These are phyloP conservation scores for Ashinkailepas kermadecensis DNA, from an alignment of 2,888 invertebrate genomes.

Conservation along the genomic window DNA sequence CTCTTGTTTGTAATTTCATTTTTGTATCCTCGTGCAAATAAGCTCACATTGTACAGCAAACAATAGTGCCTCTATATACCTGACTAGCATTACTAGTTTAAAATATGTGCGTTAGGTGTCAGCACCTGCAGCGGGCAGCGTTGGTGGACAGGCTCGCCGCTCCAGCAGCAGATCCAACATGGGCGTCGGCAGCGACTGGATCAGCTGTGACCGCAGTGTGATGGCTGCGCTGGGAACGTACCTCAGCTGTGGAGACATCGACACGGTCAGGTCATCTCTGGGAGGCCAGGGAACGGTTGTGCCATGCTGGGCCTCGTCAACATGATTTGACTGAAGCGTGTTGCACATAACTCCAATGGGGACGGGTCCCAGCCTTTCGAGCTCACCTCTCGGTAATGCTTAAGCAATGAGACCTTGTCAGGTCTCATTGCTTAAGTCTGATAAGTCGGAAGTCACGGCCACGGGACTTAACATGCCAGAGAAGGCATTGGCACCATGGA, in stretches of 20 bases:
- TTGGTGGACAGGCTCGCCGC: constrained; percentile 30
- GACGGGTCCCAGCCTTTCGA: not conserved
- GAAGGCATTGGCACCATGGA: too few species aligned
- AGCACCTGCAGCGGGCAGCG: not conserved
- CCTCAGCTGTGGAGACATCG: constrained; percentile 32
- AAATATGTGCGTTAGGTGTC: not conserved
- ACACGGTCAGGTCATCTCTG: too few species aligned
- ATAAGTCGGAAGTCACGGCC: too few species aligned
- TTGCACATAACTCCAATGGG: not conserved
- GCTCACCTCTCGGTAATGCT: too few species aligned
- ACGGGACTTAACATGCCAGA: too few species aligned
- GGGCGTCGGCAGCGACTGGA: constrained; percentile 36
- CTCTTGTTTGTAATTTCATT: not conserved
- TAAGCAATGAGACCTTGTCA: too few species aligned
- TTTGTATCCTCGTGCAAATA: not conserved
- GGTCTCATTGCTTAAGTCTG: too few species aligned
- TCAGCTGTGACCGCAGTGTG: constrained; percentile 35
- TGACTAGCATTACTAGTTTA: not conserved
- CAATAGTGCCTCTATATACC: not conserved
- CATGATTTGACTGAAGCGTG: not conserved
- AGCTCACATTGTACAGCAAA: not conserved
- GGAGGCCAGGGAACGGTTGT: not conserved
- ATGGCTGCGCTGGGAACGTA: constrained; percentile 37
- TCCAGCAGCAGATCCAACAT: constrained; percentile 35
- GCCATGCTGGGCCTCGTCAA: not conserved